Evolutionary conservation across 2,113 vertebrate genomes (phyloP), one percentile per base, ranked within the genome.

Genomic region (Sturnira hondurensis): DNA sequence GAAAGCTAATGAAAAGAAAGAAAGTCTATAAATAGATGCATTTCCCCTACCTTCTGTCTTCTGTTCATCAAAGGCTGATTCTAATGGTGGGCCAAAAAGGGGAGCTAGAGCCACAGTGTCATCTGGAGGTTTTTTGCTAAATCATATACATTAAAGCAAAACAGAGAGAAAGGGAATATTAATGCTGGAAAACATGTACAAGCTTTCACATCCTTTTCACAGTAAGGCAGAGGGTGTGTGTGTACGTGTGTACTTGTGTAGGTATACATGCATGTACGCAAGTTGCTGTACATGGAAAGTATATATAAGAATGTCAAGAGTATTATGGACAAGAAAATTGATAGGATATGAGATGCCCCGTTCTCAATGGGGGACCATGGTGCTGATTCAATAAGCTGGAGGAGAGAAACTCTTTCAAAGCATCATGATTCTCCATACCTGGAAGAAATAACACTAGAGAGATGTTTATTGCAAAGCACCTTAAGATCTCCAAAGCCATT

Each of bases 11-110:
- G 58, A 92, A 81, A 95, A 73, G 54, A 22, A 83, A 89, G 80
- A 65, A 88, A 20, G 54, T 50, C 54, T 68, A 54, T 3, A 90
- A 56, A 50, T 20, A 17, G 5, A 45, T 11, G 33, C 4, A 9
- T 76, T 82, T 87, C 89, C 77, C 83, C 78, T 99, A 99, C 99
- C 99, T 93, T 99, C 99, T 93, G 98, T 96, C 98, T 99, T 99
- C 90, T 99, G 98, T 93, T 99, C 99, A 97, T 99, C 99, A 3
- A 99, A 99, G 50, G 99, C 98, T 1, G 98, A 99, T 97, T 99
- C 99, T 96, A 99, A 97, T 0, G 99, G 99, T 95, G 99, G 98
- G 63, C 99, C 99, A 1, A 99, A 99, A 95, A 99, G 99, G 0
- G 98, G 98, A 2, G 98, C 98, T 65, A 99, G 98, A 0, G 98